These are phyloP conservation scores for Podotricha telesiphe DNA, from an alignment of 2,888 invertebrate species.

Conservation along the genomic window DNA sequence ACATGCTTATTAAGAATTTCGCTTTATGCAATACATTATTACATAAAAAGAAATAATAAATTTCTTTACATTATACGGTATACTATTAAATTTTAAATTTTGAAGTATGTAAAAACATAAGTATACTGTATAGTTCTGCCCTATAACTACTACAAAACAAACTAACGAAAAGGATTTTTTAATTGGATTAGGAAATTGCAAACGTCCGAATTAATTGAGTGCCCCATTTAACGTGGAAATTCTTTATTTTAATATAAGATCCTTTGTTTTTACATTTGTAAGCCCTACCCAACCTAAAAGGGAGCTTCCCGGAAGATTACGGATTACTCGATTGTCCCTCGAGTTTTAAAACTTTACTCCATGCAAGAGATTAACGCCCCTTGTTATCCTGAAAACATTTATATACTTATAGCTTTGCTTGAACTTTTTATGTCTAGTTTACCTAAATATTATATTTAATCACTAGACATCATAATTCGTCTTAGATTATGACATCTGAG, in stretches of 20 bases:
- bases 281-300: slow-evolving; percentile 45
- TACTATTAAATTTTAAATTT: too few relatives aligned
- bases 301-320: slow-evolving; percentile 59
- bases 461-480: too few relatives aligned
- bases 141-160: neutral
- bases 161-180: neutral
- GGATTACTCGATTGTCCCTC: slow-evolving; percentile 68
- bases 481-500: too few relatives aligned
- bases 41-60: neutral
- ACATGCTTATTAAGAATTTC: neutral
- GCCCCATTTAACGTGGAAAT: slow-evolving; percentile 16
- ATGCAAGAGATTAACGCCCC: slow-evolving; percentile 57
- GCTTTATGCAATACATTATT: slow-evolving; percentile 2
- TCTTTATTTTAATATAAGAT: slow-evolving; percentile 21
- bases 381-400: slow-evolving; percentile 54
- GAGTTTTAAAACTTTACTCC: slow-evolving; percentile 64
- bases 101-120: too few relatives aligned
- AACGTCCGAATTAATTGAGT: slow-evolving; percentile 20
- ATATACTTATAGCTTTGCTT: slow-evolving; percentile 13
- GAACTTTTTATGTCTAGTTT: slow-evolving; percentile 4
- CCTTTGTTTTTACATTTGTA: slow-evolving; percentile 42
- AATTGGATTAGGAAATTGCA: slow-evolving; percentile 3
- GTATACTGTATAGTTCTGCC: too few relatives aligned
- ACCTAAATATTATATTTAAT: neutral
- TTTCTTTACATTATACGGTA: neutral